These are phyloP conservation scores for Dasyprocta punctata DNA, from an alignment of 2,113 vertebrate species.

Conservation along the genomic window DNA sequence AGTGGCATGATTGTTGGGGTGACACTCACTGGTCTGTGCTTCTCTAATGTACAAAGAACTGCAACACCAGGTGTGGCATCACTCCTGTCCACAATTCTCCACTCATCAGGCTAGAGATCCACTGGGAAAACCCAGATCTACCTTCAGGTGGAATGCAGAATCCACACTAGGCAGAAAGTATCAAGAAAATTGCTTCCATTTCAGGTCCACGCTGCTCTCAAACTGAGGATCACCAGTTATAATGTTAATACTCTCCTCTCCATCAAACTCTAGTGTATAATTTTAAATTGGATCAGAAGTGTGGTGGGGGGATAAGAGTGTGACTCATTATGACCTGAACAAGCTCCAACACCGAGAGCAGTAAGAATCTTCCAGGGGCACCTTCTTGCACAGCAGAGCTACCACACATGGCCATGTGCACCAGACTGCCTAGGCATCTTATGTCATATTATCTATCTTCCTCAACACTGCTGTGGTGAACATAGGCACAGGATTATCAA, in stretches of 20 bases:
- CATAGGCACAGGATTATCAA: background rate
- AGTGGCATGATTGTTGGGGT: background rate
- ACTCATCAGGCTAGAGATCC: background rate
- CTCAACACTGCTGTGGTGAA: background rate
- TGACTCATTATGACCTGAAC: background rate
- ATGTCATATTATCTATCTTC: background rate
- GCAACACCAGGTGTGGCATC: background rate
- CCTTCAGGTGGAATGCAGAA: background rate
- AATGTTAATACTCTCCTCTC: background rate
- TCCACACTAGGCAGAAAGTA: background rate
- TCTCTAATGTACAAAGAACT: background rate
- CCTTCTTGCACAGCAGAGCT: background rate
- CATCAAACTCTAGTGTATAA: background rate
- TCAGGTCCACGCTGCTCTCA: background rate
- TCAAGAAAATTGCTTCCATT: background rate
- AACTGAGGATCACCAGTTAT: background rate
- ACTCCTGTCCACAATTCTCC: background rate
- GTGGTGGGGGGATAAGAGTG: background rate
- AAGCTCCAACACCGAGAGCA: background rate
- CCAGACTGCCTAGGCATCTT: background rate
- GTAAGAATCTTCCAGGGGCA: background rate
- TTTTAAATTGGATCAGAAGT: conserved; percentile 1
- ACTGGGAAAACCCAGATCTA: background rate
- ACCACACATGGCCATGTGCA: background rate
- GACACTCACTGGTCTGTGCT: background rate